Conservation (phyloP, 1,140 invertebrate species). For the Pissodes strobi region DNA sequence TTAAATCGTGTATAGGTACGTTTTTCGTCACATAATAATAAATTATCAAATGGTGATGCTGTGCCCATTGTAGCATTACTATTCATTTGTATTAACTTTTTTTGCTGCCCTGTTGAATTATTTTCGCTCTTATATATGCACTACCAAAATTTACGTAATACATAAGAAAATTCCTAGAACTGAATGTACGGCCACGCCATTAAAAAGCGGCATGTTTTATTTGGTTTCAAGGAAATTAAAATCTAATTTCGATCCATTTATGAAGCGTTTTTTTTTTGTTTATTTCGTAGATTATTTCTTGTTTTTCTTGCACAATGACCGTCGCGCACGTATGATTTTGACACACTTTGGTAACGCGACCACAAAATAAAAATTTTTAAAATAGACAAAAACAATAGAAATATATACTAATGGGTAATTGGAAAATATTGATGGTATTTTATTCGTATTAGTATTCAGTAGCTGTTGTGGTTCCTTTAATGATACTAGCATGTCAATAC, state of each 20-base stretch:
- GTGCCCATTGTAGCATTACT: no score
- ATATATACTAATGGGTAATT: neutral
- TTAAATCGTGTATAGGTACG: no score
- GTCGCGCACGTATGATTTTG: constrained; percentile 30
- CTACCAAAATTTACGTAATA: constrained; percentile 14
- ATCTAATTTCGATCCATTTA: constrained; percentile 31
- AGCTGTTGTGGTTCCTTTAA: no score
- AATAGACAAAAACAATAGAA: constrained; percentile 11
- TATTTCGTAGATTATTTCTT: constrained; percentile 8
- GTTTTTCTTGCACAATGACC: constrained; percentile 24
- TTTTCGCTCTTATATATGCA: no score
- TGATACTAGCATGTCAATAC: no score
- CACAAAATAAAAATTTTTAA: constrained; percentile 13
- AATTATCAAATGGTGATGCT: no score
- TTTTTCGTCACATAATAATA: no score
- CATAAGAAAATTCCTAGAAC: constrained; percentile 1
- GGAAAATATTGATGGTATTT: constrained; percentile 2
- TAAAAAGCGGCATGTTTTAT: constrained; percentile 23
- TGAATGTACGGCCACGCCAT: no score
- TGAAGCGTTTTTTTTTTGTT: constrained; percentile 4
- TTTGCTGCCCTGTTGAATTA: no score
- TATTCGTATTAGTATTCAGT: no score
- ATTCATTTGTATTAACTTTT: no score
- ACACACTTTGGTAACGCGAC: constrained; percentile 29
- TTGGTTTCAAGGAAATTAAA: constrained; percentile 32